These are phyloP conservation scores for Gymnobelideus leadbeateri DNA, from an alignment of 2,113 vertebrate species.

Conservation along the genomic window DNA sequence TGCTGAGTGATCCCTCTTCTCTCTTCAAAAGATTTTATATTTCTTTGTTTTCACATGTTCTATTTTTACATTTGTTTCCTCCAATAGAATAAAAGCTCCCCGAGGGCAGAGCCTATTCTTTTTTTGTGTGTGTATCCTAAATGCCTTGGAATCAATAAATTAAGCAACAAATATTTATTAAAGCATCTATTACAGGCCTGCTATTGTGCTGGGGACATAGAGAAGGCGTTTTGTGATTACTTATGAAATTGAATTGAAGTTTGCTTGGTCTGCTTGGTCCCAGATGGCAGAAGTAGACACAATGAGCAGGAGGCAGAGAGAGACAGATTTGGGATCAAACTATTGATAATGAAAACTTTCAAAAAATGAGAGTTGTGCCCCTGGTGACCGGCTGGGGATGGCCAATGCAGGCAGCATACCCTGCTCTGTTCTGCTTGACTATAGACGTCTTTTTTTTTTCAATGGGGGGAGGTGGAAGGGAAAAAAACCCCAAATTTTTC, in stretches of 20 bases:
- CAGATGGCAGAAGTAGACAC: not conserved
- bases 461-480: not conserved
- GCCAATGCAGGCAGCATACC: not conserved
- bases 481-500: not conserved
- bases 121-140: not conserved
- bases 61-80: not conserved
- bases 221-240: not conserved
- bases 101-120: not conserved
- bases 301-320: not conserved
- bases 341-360: not conserved
- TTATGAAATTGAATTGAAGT: not conserved
- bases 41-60: not conserved
- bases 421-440: not conserved
- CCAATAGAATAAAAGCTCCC: not conserved
- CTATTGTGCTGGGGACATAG: not conserved
- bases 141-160: not conserved
- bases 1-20: not conserved
- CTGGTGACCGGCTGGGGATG: not conserved
- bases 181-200: not conserved
- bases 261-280: not conserved
- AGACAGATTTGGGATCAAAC: not conserved
- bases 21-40: not conserved
- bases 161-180: not conserved
- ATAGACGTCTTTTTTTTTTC: not conserved
- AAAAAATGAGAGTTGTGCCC: not conserved